Evolutionary conservation across 2,113 vertebrate species (phyloP).

Genomic region (Lagopus muta): DNA sequence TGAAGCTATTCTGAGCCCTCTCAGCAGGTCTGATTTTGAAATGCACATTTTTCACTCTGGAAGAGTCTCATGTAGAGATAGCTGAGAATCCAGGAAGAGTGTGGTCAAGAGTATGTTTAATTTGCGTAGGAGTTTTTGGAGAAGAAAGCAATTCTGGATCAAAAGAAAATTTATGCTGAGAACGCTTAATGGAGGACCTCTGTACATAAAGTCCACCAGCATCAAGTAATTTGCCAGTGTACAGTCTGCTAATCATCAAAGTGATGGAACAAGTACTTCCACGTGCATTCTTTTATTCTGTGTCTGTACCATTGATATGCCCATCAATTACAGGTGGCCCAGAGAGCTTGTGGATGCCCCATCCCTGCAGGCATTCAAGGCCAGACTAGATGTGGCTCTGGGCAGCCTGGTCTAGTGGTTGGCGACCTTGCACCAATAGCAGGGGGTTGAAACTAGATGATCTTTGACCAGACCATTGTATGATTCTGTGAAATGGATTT

Average conservation of each 20-base stretch:
- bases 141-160: not conserved
- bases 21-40: not conserved
- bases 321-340: too few species aligned
- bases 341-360: too few species aligned
- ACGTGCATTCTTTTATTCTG: not conserved
- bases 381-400: too few species aligned
- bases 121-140: not conserved
- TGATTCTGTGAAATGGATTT: not conserved
- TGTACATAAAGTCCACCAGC: not conserved
- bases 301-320: not conserved
- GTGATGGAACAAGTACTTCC: not conserved
- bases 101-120: not conserved
- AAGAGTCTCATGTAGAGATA: not conserved
- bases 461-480: not conserved
- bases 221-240: not conserved
- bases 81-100: not conserved
- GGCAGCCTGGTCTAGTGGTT: too few species aligned
- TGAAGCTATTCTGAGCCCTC: not conserved
- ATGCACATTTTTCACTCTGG: not conserved
- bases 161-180: not conserved
- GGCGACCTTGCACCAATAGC: too few species aligned
- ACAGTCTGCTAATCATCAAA: not conserved
- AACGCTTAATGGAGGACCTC: not conserved
- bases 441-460: too few species aligned
- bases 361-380: too few species aligned